A percentile compares a stretch with the other conserved stretches of the same genome.
These are phyloP conservation scores for Empis stercorea DNA, from an alignment of 2,888 invertebrate genomes.

Conservation along the genomic window DNA sequence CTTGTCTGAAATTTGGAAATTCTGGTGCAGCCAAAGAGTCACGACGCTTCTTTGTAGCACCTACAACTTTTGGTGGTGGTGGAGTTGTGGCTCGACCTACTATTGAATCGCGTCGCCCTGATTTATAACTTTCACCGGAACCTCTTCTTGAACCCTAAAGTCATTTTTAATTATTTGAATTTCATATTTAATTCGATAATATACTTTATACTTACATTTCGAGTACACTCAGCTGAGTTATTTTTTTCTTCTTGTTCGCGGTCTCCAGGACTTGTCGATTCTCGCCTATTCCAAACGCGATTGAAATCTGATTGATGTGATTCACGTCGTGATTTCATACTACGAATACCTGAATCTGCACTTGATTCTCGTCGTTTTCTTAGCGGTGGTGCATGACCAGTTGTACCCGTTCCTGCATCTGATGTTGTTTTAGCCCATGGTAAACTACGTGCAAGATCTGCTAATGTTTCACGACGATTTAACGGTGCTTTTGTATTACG, in stretches of 20 bases:
- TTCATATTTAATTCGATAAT: background rate
- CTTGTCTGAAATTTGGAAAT: constrained; percentile 40
- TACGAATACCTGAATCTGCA: constrained; percentile 73
- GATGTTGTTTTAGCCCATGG: constrained; percentile 64
- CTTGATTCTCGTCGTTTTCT: constrained; percentile 77
- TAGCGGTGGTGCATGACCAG: constrained; percentile 36
- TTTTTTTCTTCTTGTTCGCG: constrained; percentile 26
- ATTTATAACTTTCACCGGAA: constrained; percentile 53
- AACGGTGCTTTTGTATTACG: constrained; percentile 50
- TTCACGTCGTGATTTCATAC: constrained; percentile 59
- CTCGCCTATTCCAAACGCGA: constrained; percentile 55
- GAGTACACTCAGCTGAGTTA: constrained; percentile 14
- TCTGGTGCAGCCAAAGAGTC: constrained; percentile 43
- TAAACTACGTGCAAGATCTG: constrained; percentile 71
- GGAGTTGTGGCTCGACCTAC: constrained; percentile 38
- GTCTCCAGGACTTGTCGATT: constrained; percentile 37
- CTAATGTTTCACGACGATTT: constrained; percentile 73
- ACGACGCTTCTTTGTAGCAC: constrained; percentile 47
- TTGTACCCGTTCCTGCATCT: constrained; percentile 34
- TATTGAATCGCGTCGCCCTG: constrained; percentile 57
- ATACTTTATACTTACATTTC: constrained; percentile 12
- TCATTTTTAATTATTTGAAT: background rate
- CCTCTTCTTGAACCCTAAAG: constrained; percentile 41
- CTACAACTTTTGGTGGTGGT: constrained; percentile 45
- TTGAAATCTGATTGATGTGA: constrained; percentile 59